Percentiles rank a stretch among this genome's conserved stretches.
phyloP scores from a whole-genome alignment of 2,888 invertebrate genomes.

The Synergus japonicus region DNA sequence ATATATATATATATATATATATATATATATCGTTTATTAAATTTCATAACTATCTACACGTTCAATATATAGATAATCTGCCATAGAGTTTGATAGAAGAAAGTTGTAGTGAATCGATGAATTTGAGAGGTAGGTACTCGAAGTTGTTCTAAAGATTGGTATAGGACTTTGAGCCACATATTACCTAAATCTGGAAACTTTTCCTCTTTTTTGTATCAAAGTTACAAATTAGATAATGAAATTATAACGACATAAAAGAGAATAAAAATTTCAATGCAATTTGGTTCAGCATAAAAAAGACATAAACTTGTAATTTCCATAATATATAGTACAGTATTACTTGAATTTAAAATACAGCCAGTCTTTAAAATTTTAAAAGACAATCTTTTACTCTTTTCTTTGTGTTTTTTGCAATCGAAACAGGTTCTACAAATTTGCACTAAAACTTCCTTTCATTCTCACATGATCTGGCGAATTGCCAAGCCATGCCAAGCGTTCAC shows the following conservation, averaged over 20 bases:
- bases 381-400: background rate
- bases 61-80: constrained; percentile 24
- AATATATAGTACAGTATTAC: background rate
- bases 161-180: constrained; percentile 7
- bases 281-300: background rate
- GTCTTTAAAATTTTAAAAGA: background rate
- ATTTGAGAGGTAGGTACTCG: constrained; percentile 22
- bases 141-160: constrained; percentile 25
- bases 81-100: constrained; percentile 25
- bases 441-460: constrained; percentile 18
- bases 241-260: background rate
- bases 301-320: background rate
- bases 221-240: background rate
- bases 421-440: constrained; percentile 29
- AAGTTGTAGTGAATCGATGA: constrained; percentile 22
- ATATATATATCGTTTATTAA: constrained; percentile 33
- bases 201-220: too few species aligned
- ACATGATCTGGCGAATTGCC: constrained; percentile 32
- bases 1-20: too few species aligned
- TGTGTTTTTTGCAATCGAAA: background rate
- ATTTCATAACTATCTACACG: constrained; percentile 26
- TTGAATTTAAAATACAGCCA: background rate
- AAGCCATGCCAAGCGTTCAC: constrained; percentile 18
- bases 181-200: too few species aligned
- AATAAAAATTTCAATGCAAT: background rate